These are phyloP conservation scores for Scarus forsteni DNA, from an alignment of 2,797 vertebrate species.

Conservation along the genomic window DNA sequence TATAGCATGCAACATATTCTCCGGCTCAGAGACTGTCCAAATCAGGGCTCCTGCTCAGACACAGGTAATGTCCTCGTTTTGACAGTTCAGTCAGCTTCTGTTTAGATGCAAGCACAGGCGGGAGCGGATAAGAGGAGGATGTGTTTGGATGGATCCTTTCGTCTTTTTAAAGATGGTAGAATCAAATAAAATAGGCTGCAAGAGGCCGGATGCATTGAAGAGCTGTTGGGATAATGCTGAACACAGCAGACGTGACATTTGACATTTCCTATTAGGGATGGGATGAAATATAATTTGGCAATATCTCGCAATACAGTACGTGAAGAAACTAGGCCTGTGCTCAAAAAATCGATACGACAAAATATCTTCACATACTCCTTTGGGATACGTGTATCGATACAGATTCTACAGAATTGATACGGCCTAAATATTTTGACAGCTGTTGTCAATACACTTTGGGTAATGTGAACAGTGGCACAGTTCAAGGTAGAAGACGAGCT, in stretches of 20 bases:
- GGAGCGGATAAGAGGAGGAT: conserved; percentile 7
- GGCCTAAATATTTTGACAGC: no score
- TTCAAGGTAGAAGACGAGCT: no score
- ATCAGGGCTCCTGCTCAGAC: conserved; percentile 23
- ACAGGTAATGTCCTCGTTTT: conserved; percentile 41
- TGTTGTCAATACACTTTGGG: no score
- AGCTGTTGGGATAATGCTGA: conserved; percentile 34
- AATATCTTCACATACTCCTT: no score
- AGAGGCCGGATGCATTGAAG: conserved; percentile 10
- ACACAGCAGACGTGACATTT: conserved; percentile 37
- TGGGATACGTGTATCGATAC: no score
- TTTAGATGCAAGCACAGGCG: conserved; percentile 11
- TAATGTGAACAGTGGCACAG: no score
- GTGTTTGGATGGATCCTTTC: conserved; percentile 20
- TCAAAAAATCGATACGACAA: no score
- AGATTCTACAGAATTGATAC: no score
- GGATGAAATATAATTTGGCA: no score
- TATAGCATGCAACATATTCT: conserved; percentile 43
- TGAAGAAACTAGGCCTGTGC: no score
- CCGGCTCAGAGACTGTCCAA: conserved; percentile 34
- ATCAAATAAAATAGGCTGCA: conserved; percentile 12
- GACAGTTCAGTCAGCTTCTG: conserved; percentile 38
- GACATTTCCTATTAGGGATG: conserved; percentile 7
- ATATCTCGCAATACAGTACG: no score
- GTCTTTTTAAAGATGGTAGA: conserved; percentile 5